A percentile compares a stretch with the other conserved stretches of the same genome.
phyloP scores from a whole-genome alignment of 2,888 invertebrate genomes.

The Congeria kusceri region DNA sequence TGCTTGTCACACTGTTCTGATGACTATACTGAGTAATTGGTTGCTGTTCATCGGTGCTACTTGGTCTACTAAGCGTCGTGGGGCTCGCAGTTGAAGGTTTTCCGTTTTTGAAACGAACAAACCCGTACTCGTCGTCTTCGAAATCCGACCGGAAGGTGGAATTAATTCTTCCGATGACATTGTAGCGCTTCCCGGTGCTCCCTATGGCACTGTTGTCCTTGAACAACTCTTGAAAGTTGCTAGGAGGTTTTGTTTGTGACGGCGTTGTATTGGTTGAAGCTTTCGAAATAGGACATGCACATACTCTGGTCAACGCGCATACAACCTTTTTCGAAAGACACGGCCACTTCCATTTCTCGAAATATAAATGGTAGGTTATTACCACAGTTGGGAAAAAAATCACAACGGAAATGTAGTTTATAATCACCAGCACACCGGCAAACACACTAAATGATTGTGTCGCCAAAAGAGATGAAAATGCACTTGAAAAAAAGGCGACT shows the following conservation, averaged over 20 bases:
- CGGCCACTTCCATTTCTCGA: conserved; percentile 63
- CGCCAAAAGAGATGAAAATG: conserved; percentile 75
- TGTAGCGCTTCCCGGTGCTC: conserved; percentile 42
- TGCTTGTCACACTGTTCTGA: too few relatives aligned
- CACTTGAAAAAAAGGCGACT: conserved; percentile 75
- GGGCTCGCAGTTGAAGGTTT: too few relatives aligned
- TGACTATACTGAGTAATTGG: too few relatives aligned
- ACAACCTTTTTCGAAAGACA: conserved; percentile 35
- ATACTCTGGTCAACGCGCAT: neutral
- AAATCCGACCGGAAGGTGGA: conserved; percentile 26
- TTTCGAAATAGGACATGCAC: neutral
- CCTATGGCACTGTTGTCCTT: conserved; percentile 47
- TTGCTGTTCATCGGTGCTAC: too few relatives aligned
- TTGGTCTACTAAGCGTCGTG: too few relatives aligned
- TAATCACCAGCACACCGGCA: conserved; percentile 73
- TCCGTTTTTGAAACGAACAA: conserved; percentile 22
- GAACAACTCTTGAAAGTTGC: conserved; percentile 17
- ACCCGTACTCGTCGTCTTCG: conserved; percentile 49
- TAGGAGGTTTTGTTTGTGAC: neutral
- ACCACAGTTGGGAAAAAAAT: conserved; percentile 74
- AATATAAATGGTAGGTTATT: conserved; percentile 69
- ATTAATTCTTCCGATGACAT: conserved; percentile 47
- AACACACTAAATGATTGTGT: conserved; percentile 79
- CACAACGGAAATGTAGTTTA: conserved; percentile 76
- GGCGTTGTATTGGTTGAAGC: neutral